A percentile compares a stretch with the other conserved stretches of the same genome.
phyloP scores from a whole-genome alignment of 2,888 invertebrate species.

The Erebia epiphron region DNA sequence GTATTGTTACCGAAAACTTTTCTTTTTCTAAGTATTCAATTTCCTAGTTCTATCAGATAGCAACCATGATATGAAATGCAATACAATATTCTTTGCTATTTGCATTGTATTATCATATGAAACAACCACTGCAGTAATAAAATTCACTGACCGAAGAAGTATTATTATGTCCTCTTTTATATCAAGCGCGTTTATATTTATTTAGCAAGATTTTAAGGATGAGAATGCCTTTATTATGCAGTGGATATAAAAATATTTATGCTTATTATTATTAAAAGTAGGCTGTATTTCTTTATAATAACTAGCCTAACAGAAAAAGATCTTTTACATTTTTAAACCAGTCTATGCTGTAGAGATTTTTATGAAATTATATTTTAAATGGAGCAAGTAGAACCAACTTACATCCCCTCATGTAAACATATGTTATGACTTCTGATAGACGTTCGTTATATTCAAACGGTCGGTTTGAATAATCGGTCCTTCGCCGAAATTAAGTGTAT shows the following conservation, averaged over 20 bases:
- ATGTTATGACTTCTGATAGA: too few species aligned
- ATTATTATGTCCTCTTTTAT: conserved; percentile 46
- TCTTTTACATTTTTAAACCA: too few species aligned
- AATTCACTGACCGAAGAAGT: conserved; percentile 47
- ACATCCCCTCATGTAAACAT: too few species aligned
- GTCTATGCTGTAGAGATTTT: too few species aligned
- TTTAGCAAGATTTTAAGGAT: conserved; percentile 13
- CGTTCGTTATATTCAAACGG: too few species aligned
- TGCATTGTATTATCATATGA: conserved; percentile 42
- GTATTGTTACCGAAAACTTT: neutral
- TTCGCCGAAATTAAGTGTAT: too few species aligned
- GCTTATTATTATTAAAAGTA: neutral
- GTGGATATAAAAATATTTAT: neutral
- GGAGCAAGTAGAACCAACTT: too few species aligned
- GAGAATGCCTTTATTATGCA: neutral
- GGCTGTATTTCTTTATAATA: neutral
- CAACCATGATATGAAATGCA: conserved; percentile 34
- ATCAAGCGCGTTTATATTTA: conserved; percentile 36
- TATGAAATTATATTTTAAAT: too few species aligned
- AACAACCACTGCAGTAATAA: conserved; percentile 34
- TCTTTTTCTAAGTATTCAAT: conserved; percentile 27
- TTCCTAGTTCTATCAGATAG: conserved; percentile 48
- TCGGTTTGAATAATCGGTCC: too few species aligned
- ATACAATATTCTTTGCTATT: conserved; percentile 41
- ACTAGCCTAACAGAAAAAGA: neutral